Evolutionary conservation across 2,797 vertebrate species (phyloP), one percentile per base, ranked within the genome.

Genomic region (Thunnus albacares): DNA sequence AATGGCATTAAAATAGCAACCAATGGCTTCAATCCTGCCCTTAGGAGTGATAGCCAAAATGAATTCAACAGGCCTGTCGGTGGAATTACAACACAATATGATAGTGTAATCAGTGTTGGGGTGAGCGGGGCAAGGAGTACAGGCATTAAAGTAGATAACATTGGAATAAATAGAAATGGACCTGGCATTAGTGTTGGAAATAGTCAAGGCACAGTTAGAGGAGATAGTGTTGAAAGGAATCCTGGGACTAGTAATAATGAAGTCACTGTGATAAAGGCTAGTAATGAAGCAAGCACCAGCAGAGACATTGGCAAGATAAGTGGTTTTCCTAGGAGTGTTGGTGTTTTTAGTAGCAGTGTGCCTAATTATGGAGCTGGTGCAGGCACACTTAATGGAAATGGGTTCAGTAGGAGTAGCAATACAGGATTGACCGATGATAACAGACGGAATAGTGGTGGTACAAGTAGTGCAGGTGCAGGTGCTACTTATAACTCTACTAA

Each of bases 221-320:
- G n/a, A 78, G 64, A 75, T 56, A 62, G 63, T 61, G 55, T 33
- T 51, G 80, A 77, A 57, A 83, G 69, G 55, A 84, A 71, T 78
- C 70, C 69, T 38, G 81, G 57, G 30, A 72, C 53, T 26, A 82
- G 77, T 65, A 88, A 77, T 71, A 91, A 93, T 80, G 89, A 94
- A 76, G 87, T 93, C 0, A 72, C 33, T 75, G 61, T 41, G 57
- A 81, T 58, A 71, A 87, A 76, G 26, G 49, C 62, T 58, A 58
- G 22, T 63, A 79, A 52, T 63, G 79, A 71, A 14, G 76, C 69
- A 17, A 80, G 75, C 66, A 71, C 55, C n/a, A 77, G 56, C 24
- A 30, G 75, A 75, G 67, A 85, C 55, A 84, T 45, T 47, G 66
- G 35, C 24, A 70, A 65, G 52, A 68, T 79, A 71, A 84, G 72